Evolutionary conservation across 2,797 vertebrate genomes (phyloP), one percentile per base, ranked within the genome.

Genomic region (Platyrinchus mystaceus): DNA sequence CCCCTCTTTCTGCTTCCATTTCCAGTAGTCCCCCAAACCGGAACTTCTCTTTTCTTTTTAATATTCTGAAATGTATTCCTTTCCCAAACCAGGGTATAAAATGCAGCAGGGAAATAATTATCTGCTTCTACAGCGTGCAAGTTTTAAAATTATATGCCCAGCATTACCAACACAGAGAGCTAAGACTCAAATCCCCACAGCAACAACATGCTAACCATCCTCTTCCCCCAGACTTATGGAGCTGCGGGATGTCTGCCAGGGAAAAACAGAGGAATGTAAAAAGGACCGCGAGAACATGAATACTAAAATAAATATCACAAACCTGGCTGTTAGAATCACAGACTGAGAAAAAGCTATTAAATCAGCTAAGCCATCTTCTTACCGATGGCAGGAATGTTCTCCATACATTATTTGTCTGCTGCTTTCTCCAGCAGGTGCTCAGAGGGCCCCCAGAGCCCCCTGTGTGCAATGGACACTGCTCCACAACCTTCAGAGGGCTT

Each of bases 221-320:
- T 96, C 95, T 96, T 97, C 95, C 96, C 95, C 95, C 96, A 97
- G 96, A 96, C 96, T 94, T 95, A 90, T 88, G 93, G 94, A 97
- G 96, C 95, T 95, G 89, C 67, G 67, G 96, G 96, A 97, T 87
- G 95, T 95, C 94, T 97, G 96, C 96, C 96, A 97, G 95, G 56
- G 93, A 97, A 76, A 97, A 95, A 82, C 82, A 96, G 85, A 93
- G 83, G 96, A 96, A 97, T 96, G 95, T 90, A 95, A 96, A 97
- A 97, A 94, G 94, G 89, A 93, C 95, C 94, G 93, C 94, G 93
- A 93, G 94, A 96, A 96, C 95, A 96, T 91, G 96, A 96, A 96
- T 95, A 91, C 94, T 94, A 94, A 96, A 96, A 95, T 95, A 97
- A 96, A 96, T 95, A 94, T 70, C 94, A 95, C 94, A 95, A 97